Base-by-base conservation (phyloP, 2,113 vertebrate genomes). In the Gallinago undulata region DNA sequence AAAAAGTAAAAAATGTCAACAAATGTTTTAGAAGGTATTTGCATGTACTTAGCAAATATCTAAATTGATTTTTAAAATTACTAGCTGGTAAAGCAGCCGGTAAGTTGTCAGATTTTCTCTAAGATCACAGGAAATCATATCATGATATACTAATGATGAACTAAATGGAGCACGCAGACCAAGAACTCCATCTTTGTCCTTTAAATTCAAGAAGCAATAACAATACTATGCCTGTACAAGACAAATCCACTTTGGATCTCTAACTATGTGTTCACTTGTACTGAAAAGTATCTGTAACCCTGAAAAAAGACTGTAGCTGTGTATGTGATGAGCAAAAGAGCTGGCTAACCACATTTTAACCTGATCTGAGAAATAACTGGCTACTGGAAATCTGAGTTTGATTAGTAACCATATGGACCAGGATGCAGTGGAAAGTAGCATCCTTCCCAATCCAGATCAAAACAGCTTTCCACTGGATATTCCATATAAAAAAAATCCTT, bases 181-280 rank as follows among this genome's bases (percentile, higher is more conserved):
- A 64, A 66, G 24, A 94, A 70, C 16, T 60, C 9, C 13, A 35
- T 19, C 19, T 48, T 80, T 37, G 69, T 19, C 51, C 56, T 50
- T 78, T 47, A 90, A 89, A 84, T 43, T 84, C 39, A 56, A 50
- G 18, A 63, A 67, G n/a, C 18, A 87, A 41, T 63, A 63, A 85
- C 0, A 1, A 35, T 33, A 45, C 8, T 22, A 25, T 0, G 1
- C 21, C 23, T 33, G 11, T 16, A 62, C 6, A 57, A 30, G 7
- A 50, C 30, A 77, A 56, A 81, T 57, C 39, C 6, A 67, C 10
- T 82, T 53, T 23, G 33, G 62, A 79, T 14, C 33, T n/a, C 28
- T 76, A 66, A 33, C 13, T 11, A 77, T 63, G 22, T 15, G 11
- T 53, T 89, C 7, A 19, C 59, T 60, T 73, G 21, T 10, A 84